These are phyloP conservation scores for Carassius gibelio DNA, from an alignment of 2,113 vertebrate species.

Conservation along the genomic window DNA sequence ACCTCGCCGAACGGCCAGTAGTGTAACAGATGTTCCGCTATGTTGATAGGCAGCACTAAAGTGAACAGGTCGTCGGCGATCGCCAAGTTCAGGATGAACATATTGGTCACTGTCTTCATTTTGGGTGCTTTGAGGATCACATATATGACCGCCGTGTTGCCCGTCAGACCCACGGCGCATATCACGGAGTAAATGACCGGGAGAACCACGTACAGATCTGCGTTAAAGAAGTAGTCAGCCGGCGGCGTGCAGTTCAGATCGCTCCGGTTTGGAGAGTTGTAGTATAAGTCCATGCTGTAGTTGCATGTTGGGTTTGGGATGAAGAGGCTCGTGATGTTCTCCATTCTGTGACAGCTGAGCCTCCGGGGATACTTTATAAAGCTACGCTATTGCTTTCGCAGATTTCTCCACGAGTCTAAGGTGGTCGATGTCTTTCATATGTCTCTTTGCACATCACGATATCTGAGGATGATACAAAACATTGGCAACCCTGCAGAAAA, in stretches of 20 bases:
- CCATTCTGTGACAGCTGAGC: slow-evolving; percentile 61
- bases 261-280: slow-evolving; percentile 59
- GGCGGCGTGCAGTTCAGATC: slow-evolving; percentile 67
- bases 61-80: slow-evolving; percentile 87
- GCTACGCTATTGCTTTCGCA: not conserved
- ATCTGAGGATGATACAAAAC: slow-evolving; percentile 32
- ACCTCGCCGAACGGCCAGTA: slow-evolving; percentile 89
- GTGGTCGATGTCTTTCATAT: slow-evolving; percentile 8
- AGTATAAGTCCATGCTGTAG: slow-evolving; percentile 66
- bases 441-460: slow-evolving; percentile 41
- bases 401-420: slow-evolving; percentile 9
- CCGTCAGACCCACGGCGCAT: slow-evolving; percentile 84
- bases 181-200: slow-evolving; percentile 85
- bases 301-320: slow-evolving; percentile 63
- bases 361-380: slow-evolving; percentile 27
- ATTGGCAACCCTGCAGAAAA: not conserved
- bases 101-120: slow-evolving; percentile 90
- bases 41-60: slow-evolving; percentile 85
- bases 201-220: slow-evolving; percentile 80
- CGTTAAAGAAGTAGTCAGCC: slow-evolving; percentile 68
- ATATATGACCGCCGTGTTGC: slow-evolving; percentile 87
- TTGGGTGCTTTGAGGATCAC: slow-evolving; percentile 89
- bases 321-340: slow-evolving; percentile 63
- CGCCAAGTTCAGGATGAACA: slow-evolving; percentile 90
- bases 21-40: slow-evolving; percentile 84